Evolutionary conservation across 2,113 vertebrate genomes (phyloP).

Genomic region (Aythya baeri): DNA sequence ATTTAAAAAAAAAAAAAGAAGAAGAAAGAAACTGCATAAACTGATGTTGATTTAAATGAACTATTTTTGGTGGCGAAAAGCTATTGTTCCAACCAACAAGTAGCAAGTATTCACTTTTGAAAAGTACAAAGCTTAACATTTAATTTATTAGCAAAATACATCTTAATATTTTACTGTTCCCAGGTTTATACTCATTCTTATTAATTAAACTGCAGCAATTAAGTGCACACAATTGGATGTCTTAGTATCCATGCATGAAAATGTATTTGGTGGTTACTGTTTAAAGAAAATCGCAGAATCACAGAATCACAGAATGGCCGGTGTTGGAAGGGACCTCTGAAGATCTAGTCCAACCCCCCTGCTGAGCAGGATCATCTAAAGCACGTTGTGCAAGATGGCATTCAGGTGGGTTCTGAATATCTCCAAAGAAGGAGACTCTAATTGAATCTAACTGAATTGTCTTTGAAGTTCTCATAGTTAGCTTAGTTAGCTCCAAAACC

Average conservation of each 20-base stretch:
- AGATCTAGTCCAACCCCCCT: no score
- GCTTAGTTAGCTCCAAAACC: neutral
- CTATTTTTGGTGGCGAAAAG: neutral
- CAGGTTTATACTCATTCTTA: neutral
- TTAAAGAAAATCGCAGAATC: neutral
- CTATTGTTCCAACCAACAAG: neutral
- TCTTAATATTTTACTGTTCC: neutral
- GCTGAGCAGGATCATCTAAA: no score
- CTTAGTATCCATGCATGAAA: neutral
- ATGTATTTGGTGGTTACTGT: neutral
- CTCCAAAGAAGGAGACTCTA: no score
- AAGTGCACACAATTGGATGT: neutral
- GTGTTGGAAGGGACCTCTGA: no score
- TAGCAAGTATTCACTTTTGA: neutral
- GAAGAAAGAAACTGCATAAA: neutral
- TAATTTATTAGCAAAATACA: neutral
- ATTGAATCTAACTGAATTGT: neutral
- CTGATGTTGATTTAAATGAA: neutral
- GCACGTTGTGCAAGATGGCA: no score
- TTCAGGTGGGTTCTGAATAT: no score
- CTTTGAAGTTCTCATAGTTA: neutral
- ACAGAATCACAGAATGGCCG: no score
- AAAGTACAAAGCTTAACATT: neutral
- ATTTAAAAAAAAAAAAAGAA: neutral
- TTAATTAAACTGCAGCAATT: neutral